Conservation (phyloP, 2,113 vertebrate species). For the Aphyosemion australe region DNA sequence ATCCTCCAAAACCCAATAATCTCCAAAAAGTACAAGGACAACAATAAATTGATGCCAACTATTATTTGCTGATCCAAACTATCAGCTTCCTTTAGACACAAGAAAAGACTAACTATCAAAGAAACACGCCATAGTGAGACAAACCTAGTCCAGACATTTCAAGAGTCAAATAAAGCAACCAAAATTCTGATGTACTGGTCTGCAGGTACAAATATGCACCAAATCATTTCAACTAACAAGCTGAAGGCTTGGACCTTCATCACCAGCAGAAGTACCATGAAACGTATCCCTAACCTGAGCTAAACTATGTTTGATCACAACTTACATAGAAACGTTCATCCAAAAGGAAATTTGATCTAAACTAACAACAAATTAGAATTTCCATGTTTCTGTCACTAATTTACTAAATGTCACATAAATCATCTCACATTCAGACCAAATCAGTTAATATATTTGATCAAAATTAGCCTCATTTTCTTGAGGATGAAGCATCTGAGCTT, state of each 20-base stretch:
- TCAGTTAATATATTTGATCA: slow-evolving; percentile 28
- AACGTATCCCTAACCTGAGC: not conserved
- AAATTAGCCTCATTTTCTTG: not conserved
- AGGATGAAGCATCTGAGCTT: not conserved
- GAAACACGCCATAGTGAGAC: not conserved
- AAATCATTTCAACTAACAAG: no score
- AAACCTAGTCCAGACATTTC: not conserved
- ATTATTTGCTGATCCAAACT: not conserved
- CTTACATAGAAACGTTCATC: not conserved
- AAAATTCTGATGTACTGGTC: not conserved
- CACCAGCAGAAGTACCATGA: not conserved
- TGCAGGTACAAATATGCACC: no score
- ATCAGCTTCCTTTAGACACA: not conserved
- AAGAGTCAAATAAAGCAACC: not conserved
- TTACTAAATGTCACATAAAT: not conserved
- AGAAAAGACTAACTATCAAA: not conserved
- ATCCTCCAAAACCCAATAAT: not conserved
- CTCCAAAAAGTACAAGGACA: not conserved
- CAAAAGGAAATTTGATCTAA: not conserved
- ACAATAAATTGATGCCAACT: no score
- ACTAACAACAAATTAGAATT: not conserved
- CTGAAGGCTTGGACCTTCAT: not conserved
- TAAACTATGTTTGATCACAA: not conserved
- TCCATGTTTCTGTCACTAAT: not conserved
- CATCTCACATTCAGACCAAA: not conserved